Percentiles rank a stretch among this genome's conserved stretches.
Evolutionary conservation across 1,140 invertebrate genomes (phyloP).

Genomic region (Hesperophylax magnus): DNA sequence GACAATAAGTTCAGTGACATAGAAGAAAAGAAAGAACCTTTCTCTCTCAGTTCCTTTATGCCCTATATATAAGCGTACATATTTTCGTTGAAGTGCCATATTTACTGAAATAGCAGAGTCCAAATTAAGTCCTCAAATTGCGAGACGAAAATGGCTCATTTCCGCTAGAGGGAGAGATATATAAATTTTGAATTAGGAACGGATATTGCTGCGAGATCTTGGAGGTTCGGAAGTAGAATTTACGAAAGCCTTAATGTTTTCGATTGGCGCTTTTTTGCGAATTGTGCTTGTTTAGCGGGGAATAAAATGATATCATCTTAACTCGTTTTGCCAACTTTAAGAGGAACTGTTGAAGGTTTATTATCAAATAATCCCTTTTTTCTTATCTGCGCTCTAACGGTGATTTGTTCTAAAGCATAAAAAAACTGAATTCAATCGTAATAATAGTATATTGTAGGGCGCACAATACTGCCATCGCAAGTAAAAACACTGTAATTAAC

Average conservation of each 20-base stretch:
- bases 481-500: no score
- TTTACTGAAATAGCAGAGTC: background rate
- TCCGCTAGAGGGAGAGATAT: slow-evolving; percentile 25
- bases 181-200: slow-evolving; percentile 45
- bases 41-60: no score
- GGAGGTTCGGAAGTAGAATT: slow-evolving; percentile 32
- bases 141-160: slow-evolving; percentile 17
- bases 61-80: background rate
- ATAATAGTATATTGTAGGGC: no score
- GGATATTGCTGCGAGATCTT: slow-evolving; percentile 37
- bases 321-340: no score
- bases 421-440: no score
- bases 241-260: slow-evolving; percentile 32
- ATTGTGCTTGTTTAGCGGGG: background rate
- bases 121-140: slow-evolving; percentile 2
- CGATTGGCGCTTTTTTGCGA: slow-evolving; percentile 13
- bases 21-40: no score
- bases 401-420: no score
- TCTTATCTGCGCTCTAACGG: no score
- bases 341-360: no score
- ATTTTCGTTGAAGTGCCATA: slow-evolving; percentile 9
- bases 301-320: background rate
- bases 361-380: no score
- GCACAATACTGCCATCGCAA: no score
- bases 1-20: no score